Conservation (phyloP, 2,888 invertebrate genomes). For the Aleiodes leptofemur region DNA sequence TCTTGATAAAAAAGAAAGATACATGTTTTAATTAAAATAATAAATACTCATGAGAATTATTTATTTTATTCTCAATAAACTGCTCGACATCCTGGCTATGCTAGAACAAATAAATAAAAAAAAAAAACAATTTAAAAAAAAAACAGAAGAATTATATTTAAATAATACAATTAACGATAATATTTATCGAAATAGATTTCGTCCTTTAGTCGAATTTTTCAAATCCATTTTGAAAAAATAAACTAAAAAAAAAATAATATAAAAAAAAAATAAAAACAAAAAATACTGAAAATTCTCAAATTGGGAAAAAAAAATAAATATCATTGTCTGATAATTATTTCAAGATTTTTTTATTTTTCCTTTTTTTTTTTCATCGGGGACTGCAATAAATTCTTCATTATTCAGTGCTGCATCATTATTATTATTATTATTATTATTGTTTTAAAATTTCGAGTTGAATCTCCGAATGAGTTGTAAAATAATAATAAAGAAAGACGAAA, state of each 20-base stretch:
- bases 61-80: slow-evolving; percentile 2
- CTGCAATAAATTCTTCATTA: too few relatives aligned
- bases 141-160: neutral
- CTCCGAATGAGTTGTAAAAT: neutral
- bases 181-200: slow-evolving; percentile 18
- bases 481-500: slow-evolving; percentile 19
- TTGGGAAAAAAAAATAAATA: slow-evolving; percentile 7
- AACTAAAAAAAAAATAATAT: neutral
- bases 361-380: too few relatives aligned
- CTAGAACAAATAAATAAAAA: neutral
- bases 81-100: neutral
- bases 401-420: too few relatives aligned
- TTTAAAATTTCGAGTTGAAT: neutral
- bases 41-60: slow-evolving; percentile 21
- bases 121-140: neutral
- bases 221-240: slow-evolving; percentile 2
- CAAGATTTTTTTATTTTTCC: too few relatives aligned
- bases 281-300: slow-evolving; percentile 18
- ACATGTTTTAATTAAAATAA: too few relatives aligned
- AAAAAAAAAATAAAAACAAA: neutral
- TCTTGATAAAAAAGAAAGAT: slow-evolving; percentile 5
- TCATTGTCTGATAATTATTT: neutral
- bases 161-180: slow-evolving; percentile 22
- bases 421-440: too few relatives aligned
- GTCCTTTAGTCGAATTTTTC: slow-evolving; percentile 5